Conservation (phyloP, 2,113 vertebrate genomes). For the Poeciliopsis occidentalis region DNA sequence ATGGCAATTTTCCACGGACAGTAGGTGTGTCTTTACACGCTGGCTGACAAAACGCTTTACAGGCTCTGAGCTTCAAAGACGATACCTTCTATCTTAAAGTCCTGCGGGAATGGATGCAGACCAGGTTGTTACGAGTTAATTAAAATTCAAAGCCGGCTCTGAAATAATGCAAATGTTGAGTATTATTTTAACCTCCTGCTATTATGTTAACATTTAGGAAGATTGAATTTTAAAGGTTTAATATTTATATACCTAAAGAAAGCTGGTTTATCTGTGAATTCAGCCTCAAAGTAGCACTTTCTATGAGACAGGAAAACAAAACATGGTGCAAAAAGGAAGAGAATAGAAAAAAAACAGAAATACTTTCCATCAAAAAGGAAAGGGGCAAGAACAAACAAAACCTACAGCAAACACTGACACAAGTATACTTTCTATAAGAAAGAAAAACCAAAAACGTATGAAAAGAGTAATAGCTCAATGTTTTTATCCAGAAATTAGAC, state of each 20-base stretch:
- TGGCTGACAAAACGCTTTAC: slow-evolving; percentile 29
- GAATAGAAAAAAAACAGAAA: too few species aligned
- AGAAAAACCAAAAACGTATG: too few species aligned
- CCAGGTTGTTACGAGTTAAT: slow-evolving; percentile 1
- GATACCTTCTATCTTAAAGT: slow-evolving; percentile 38
- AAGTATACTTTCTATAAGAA: too few species aligned
- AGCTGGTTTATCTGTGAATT: not conserved
- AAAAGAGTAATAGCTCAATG: too few species aligned
- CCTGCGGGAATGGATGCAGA: slow-evolving; percentile 14
- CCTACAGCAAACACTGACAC: too few species aligned
- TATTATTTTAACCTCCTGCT: not conserved
- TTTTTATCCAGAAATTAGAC: too few species aligned
- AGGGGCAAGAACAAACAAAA: too few species aligned
- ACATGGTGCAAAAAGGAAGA: too few species aligned
- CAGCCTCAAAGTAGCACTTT: not conserved
- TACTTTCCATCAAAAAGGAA: too few species aligned
- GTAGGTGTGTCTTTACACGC: slow-evolving; percentile 58
- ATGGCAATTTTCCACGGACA: slow-evolving; percentile 55
- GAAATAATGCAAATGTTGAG: not conserved
- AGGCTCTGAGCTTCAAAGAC: slow-evolving; percentile 30
- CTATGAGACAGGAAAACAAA: too few species aligned
- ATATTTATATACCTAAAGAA: not conserved
- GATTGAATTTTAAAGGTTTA: not conserved
- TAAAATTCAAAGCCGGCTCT: slow-evolving; percentile 6
- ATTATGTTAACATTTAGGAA: not conserved